Evolutionary conservation across 1,140 invertebrate species (phyloP).

Genomic region (Bradynema listronoti): DNA sequence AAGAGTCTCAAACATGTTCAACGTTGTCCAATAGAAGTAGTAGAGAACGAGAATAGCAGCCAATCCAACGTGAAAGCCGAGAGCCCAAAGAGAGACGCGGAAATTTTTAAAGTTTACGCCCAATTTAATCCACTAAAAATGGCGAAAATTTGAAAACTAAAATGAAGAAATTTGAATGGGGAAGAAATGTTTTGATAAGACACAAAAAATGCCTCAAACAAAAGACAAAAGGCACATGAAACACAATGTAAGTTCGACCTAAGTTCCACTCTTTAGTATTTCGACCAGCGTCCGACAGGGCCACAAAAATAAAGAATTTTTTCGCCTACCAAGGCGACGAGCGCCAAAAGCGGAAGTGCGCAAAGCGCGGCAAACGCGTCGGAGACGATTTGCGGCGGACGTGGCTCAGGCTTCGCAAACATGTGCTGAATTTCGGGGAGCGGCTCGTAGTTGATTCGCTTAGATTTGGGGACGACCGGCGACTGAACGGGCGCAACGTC

Average conservation of each 20-base stretch:
- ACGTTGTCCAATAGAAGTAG: slow-evolving; percentile 77
- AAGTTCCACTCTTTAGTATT: slow-evolving; percentile 6
- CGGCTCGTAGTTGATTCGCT: slow-evolving; percentile 43
- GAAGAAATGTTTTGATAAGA: no score
- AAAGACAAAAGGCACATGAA: no score
- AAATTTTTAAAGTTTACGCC: slow-evolving; percentile 82
- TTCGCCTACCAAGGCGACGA: slow-evolving; percentile 69
- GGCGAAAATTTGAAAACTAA: slow-evolving; percentile 21
- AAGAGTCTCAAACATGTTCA: slow-evolving; percentile 93
- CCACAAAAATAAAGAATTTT: slow-evolving; percentile 15
- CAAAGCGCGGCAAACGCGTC: slow-evolving; percentile 80
- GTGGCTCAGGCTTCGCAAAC: slow-evolving; percentile 82
- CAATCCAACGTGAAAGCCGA: slow-evolving; percentile 79
- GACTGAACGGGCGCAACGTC: slow-evolving; percentile 12
- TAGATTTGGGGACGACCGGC: slow-evolving; percentile 37
- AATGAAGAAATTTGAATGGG: no score
- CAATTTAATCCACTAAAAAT: slow-evolving; percentile 73
- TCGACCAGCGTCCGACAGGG: not conserved
- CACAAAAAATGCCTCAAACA: no score
- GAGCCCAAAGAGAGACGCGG: slow-evolving; percentile 69
- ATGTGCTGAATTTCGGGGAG: slow-evolving; percentile 67
- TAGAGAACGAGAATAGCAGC: slow-evolving; percentile 76
- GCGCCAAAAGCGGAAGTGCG: slow-evolving; percentile 72
- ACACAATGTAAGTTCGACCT: no score
- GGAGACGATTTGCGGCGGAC: slow-evolving; percentile 77